phyloP scores from a whole-genome alignment of 2,797 vertebrate species.

The Pelodytes ibericus region DNA sequence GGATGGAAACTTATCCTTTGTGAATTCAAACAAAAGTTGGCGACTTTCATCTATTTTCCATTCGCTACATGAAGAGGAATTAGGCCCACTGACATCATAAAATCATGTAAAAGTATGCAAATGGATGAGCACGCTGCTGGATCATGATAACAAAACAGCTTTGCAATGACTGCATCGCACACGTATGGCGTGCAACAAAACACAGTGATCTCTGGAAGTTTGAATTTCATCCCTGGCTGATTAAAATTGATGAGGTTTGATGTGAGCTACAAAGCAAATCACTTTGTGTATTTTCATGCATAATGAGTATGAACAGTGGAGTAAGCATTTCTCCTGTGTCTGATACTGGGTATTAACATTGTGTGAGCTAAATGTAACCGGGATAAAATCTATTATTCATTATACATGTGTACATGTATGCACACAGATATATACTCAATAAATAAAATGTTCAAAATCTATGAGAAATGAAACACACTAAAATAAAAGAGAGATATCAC shows the following conservation, averaged over 20 bases:
- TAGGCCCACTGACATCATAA: slow-evolving; percentile 27
- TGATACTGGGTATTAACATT: slow-evolving; percentile 43
- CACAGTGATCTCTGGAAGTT: slow-evolving; percentile 22
- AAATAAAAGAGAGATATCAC: too few species aligned
- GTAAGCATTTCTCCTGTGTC: slow-evolving; percentile 4
- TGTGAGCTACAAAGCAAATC: slow-evolving; percentile 31
- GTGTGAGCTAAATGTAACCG: slow-evolving; percentile 35
- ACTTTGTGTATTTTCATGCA: slow-evolving; percentile 40
- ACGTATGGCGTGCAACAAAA: slow-evolving; percentile 40
- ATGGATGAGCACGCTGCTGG: slow-evolving; percentile 13
- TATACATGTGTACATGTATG: too few species aligned
- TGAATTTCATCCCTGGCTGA: slow-evolving; percentile 41
- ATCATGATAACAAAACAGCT: slow-evolving; percentile 44
- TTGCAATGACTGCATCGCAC: background rate
- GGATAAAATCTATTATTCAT: too few species aligned
- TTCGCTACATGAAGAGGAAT: background rate
- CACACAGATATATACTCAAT: too few species aligned
- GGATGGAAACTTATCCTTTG: background rate
- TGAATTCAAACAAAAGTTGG: slow-evolving; percentile 22
- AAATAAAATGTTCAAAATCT: too few species aligned
- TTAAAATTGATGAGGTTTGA: slow-evolving; percentile 52
- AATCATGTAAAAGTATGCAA: slow-evolving; percentile 24
- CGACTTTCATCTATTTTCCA: slow-evolving; percentile 19
- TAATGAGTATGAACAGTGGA: slow-evolving; percentile 12
- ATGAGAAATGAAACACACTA: too few species aligned